These are phyloP conservation scores for Linnaemya vulpina DNA, from an alignment of 2,888 invertebrate species.

Conservation along the genomic window DNA sequence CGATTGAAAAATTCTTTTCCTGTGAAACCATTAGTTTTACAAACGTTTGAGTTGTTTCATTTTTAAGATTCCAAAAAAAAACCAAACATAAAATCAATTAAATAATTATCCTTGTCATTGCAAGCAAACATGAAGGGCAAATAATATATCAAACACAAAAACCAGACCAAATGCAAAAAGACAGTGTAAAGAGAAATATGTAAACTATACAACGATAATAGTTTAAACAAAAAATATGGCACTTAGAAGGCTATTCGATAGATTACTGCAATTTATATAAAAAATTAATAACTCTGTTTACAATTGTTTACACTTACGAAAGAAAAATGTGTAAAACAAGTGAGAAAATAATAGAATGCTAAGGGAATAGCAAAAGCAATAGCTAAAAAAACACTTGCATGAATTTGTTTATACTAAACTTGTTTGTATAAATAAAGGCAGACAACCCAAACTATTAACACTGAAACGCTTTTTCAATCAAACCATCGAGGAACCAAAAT, in stretches of 20 bases:
- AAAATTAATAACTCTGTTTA: slow-evolving; percentile 14
- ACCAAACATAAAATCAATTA: no score
- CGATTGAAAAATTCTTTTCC: no score
- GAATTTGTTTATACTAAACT: slow-evolving; percentile 10
- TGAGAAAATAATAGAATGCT: slow-evolving; percentile 19
- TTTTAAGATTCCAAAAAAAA: no score
- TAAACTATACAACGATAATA: background rate
- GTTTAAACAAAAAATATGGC: slow-evolving; percentile 13
- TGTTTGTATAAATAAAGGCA: slow-evolving; percentile 12
- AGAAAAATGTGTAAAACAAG: background rate
- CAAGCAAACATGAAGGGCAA: background rate
- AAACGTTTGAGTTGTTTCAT: no score
- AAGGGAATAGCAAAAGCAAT: slow-evolving; percentile 18
- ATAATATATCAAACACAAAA: background rate
- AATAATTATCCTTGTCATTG: background rate
- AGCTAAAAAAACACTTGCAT: slow-evolving; percentile 30
- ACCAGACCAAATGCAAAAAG: background rate
- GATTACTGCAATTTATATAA: background rate
- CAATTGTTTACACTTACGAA: slow-evolving; percentile 20
- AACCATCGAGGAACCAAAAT: slow-evolving; percentile 1
- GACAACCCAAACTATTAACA: slow-evolving; percentile 29
- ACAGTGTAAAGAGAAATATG: background rate
- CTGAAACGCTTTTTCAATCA: slow-evolving; percentile 11
- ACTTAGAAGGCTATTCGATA: background rate
- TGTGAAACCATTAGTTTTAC: no score